Percentiles rank a stretch among this genome's conserved stretches.
Evolutionary conservation across 2,113 vertebrate genomes (phyloP).

Genomic region (Acrocephalus arundinaceus): DNA sequence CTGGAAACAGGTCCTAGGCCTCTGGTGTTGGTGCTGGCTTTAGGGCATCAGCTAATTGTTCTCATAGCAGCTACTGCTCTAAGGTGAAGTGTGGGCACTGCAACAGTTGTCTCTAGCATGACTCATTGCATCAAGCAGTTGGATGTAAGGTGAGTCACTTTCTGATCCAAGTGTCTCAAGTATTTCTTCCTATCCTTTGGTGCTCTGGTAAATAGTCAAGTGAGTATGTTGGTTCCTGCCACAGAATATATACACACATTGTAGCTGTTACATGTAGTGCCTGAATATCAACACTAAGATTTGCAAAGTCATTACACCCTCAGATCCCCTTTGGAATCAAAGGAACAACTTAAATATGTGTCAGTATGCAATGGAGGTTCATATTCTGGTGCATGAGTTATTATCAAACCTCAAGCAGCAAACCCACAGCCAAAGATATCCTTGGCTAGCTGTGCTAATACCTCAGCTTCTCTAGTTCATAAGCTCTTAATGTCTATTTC

Average conservation of each 20-base stretch:
- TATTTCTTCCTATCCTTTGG: neutral
- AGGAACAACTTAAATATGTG: neutral
- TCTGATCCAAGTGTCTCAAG: neutral
- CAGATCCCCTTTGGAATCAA: neutral
- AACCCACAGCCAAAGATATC: neutral
- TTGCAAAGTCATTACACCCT: neutral
- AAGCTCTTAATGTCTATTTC: neutral
- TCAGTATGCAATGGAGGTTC: neutral
- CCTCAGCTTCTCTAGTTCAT: neutral
- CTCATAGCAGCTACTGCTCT: neutral
- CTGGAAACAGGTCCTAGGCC: neutral
- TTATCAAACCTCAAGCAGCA: neutral
- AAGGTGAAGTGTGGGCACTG: neutral
- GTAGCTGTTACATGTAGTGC: neutral
- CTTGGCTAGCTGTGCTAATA: neutral
- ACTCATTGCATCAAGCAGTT: neutral
- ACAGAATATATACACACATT: neutral
- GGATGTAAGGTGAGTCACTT: neutral
- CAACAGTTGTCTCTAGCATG: neutral
- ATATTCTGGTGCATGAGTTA: neutral
- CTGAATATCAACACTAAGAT: neutral
- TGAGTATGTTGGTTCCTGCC: neutral
- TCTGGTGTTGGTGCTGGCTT: fast-evolving
- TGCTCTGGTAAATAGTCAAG: neutral
- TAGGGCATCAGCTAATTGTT: neutral